Base-by-base conservation (phyloP, 2,888 invertebrate species). In the Endotricha flammealis region DNA sequence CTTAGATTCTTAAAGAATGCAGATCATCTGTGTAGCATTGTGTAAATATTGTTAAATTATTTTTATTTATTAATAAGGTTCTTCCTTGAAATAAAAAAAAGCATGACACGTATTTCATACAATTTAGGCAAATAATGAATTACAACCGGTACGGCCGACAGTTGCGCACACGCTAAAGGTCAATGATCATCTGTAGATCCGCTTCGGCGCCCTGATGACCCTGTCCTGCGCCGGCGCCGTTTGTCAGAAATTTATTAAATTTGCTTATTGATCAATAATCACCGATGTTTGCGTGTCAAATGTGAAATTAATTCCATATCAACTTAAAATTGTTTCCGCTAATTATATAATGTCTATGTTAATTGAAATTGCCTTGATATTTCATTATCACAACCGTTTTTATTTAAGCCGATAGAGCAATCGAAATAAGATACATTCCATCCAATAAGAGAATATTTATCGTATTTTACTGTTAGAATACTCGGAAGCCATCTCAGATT, bases 111-210 rank as follows among this genome's bases (percentile, higher is more conserved):
- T 35, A 29, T 29, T 35, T 23, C 27, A 28, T 27, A 11, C 29
- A 29, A 35, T 50, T 57, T 64, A 53, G 54, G 49, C 53, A 64
- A 68, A 73, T 73, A 76, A 79, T 78, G 73, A 75, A 69, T 75
- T 73, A 79, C 73, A 77, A 81, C 81, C 80, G 80, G 79, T 77
- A 77, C 64, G 60, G 41, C 57, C 56, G 61, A 56, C 67, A 63
- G 72, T 71, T 78, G 76, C 75, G 75, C 78, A 71, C 74, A 70
- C 77, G 67, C 58, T 78, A 85, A 86, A 85, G 85, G 85, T 86
- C 85, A 83, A 82, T 80, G 85, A 80, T 85, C 85, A 86, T 78
- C 79, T 72, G 75, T 79, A 85, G 85, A 86, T 85, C 85, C 86
- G 86, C 80, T 72, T 86, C 77, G 78, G 56, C 77, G 82, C 74